A percentile compares a stretch with the other conserved stretches of the same genome.
These are phyloP conservation scores for Phalanger gymnotis DNA, from an alignment of 2,797 vertebrate genomes.

Conservation along the genomic window DNA sequence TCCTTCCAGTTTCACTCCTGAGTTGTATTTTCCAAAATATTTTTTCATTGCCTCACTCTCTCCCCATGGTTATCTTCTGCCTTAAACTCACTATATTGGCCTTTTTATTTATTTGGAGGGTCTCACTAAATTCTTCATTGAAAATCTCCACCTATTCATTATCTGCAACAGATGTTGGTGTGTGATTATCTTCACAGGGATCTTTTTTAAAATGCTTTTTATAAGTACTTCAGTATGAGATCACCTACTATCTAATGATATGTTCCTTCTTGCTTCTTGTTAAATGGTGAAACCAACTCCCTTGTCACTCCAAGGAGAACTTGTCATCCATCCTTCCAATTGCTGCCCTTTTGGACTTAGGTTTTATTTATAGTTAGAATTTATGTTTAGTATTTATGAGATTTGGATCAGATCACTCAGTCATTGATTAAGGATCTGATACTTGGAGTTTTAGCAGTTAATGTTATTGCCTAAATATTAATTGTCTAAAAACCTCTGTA, in stretches of 20 bases:
- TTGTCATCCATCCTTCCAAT: background rate
- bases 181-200: background rate
- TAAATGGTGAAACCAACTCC: background rate
- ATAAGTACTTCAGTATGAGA: background rate
- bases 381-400: background rate
- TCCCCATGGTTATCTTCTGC: background rate
- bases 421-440: background rate
- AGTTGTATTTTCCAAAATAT: background rate
- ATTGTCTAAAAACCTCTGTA: background rate
- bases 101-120: background rate
- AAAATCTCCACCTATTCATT: background rate
- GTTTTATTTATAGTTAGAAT: background rate
- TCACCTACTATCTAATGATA: background rate
- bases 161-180: background rate
- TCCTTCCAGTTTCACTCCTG: background rate
- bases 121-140: background rate
- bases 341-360: background rate
- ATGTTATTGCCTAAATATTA: background rate
- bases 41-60: background rate
- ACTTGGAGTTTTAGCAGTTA: background rate
- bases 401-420: background rate
- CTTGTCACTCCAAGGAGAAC: background rate
- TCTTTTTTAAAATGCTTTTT: background rate
- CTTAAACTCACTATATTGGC: background rate
- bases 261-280: background rate